Conservation (phyloP, 2,113 vertebrate species). For the Ceyx melanurus region DNA sequence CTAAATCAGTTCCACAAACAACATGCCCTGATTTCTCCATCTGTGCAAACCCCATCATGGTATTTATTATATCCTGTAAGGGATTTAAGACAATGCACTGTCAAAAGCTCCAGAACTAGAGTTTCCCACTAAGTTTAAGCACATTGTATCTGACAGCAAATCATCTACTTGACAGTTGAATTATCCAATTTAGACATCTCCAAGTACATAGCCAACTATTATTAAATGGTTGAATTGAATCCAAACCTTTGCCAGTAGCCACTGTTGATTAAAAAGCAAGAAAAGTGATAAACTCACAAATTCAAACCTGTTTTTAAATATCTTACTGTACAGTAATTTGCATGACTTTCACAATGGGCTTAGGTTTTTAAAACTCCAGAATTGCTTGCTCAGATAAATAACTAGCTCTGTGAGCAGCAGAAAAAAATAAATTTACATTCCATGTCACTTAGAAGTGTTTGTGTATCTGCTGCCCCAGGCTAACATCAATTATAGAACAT, state of each 20-base stretch:
- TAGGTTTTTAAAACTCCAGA: background rate
- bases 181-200: background rate
- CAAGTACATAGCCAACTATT: background rate
- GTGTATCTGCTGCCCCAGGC: constrained; percentile 21
- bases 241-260: background rate
- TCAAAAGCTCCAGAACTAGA: background rate
- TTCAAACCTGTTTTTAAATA: background rate
- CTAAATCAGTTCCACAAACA: background rate
- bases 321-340: background rate
- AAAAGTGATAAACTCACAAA: background rate
- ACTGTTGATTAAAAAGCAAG: background rate
- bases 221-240: background rate
- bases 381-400: background rate
- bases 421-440: constrained; percentile 13
- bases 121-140: background rate
- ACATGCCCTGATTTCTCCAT: background rate
- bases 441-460: background rate
- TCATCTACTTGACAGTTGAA: background rate
- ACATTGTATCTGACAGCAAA: background rate
- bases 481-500: constrained; percentile 28
- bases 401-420: background rate
- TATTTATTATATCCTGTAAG: background rate
- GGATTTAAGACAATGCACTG: background rate
- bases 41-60: background rate
- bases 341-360: background rate